Base-by-base conservation (phyloP, 2,113 vertebrate species). In the Trachemys scripta region DNA sequence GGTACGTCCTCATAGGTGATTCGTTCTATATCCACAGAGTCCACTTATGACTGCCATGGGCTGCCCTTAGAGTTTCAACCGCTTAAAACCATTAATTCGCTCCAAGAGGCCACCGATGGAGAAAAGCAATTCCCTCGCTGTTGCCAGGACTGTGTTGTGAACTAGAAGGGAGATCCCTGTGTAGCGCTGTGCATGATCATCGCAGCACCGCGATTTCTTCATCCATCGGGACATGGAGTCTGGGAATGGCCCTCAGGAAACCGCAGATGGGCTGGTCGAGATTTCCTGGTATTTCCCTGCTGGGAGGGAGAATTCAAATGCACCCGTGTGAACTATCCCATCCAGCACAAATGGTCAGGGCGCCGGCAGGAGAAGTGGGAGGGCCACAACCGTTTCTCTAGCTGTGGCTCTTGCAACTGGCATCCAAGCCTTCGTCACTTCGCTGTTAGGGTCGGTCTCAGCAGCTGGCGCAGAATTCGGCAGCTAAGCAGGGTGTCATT, bases 241-340 rank as follows among this genome's bases (percentile, higher is more conserved):
- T 69, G 65, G 4, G 35, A 69, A n/a, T 14, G 31, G 35, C 31
- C 62, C 62, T 35, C 17, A 3, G 65, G 31, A 16, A n/a, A 98
- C 99, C 5, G 97, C 98, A 0, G 97, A 98, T 29, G 99, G 99
- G 31, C 79, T 99, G 50, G 97, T 99, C 10, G 98, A 99, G 94
- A 95, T 98, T 7, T 98, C 98, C 94, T 99, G 98, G 98, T 98
- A 98, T 93, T 96, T 98, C 54, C 98, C 98, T 51, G 98, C 85
- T 0, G 97, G 65, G 2, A 87, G 80, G 84, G 96, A 97, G 85
- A 97, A 97, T 72, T 56, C 93, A 57, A 97, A 97, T 65, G 54
- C 85, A 0, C 95, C 53, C 97, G 3, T 91, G 92, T 2, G 96
- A 93, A 82, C 85, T 97, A 65, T 97, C 9, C 57, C 51, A 12